Evolutionary conservation across 2,888 invertebrate genomes (phyloP), one percentile per base, ranked within the genome.

Genomic region (Ligdia adustata): DNA sequence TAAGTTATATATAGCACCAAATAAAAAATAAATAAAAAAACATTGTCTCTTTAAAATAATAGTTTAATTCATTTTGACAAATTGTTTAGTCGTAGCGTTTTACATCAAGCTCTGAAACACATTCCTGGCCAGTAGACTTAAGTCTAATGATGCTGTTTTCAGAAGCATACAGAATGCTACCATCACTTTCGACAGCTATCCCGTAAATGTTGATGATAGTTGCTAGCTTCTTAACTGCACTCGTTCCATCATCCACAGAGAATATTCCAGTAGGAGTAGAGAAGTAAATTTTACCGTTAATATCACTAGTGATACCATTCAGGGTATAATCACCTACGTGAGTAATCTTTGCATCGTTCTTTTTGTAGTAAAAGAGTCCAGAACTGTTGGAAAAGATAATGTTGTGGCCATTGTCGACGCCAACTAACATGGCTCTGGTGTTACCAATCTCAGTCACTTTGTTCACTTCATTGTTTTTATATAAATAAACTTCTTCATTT

Each of bases 361-460:
- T 69, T 1, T 52, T 56, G 9, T 63, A 63, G 2, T 44, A 29
- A 45, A 64, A 78, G 0, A 72, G 34, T 18, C 79, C 79, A 14
- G 73, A 65, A 9, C 71, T 67, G 40, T 79, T 79, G 0, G 51
- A 59, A 43, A 67, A 76, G 13, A 64, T 57, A 18, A 69, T 41
- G 34, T 69, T 63, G 1, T 64, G 31, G 3, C 66, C 40, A 2
- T 57, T 67, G 18, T 67, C 69, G 0, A 68, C 58, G 22, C 67
- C 76, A 12, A 79, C 5, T 3, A 72, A 13, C 57, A 69, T 55
- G 0, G 55, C 63, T 46, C 34, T 74, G 0, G 57, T 50, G 2
- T 66, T 32, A n/a, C 51, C 34, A 2, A 76, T 38, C 41, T 65
- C 69, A 1, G 62, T 44, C 1, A 78, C 53, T 31, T 51, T 48